phyloP scores from a whole-genome alignment of 2,888 invertebrate species.

The Nycteola revayana region DNA sequence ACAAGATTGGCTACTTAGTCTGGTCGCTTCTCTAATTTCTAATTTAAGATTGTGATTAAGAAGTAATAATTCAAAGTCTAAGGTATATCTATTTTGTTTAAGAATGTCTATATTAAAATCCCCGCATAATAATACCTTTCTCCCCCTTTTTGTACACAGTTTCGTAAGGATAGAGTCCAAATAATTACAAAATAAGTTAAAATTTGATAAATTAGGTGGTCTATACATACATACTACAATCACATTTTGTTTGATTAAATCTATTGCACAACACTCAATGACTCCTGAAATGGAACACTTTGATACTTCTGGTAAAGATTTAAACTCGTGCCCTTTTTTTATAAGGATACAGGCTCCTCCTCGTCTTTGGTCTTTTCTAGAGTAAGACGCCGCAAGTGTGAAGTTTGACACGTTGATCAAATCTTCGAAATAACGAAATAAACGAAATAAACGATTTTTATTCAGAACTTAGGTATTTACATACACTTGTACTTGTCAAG shows the following conservation, averaged over 20 bases:
- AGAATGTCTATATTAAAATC: slow-evolving; percentile 2
- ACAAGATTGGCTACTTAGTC: background rate
- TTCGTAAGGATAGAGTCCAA: background rate
- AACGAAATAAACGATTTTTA: no score
- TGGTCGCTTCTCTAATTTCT: background rate
- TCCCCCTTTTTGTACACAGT: background rate
- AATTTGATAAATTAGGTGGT: background rate
- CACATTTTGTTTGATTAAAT: background rate
- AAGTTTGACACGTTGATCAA: background rate
- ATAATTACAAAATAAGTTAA: background rate
- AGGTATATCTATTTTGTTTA: background rate
- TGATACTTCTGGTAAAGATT: background rate
- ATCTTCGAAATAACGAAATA: no score
- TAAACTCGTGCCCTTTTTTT: background rate
- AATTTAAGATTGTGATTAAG: slow-evolving; percentile 1
- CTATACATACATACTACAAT: background rate
- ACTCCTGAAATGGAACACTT: background rate
- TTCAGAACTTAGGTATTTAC: no score
- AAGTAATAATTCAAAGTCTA: slow-evolving; percentile 2
- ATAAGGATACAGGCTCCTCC: background rate
- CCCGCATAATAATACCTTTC: slow-evolving; percentile 1
- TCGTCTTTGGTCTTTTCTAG: background rate
- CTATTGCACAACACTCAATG: background rate
- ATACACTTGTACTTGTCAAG: no score
- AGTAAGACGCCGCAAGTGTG: background rate